A percentile compares a stretch with the other conserved stretches of the same genome.
phyloP scores from a whole-genome alignment of 2,113 vertebrate genomes.

The Hypanus sabinus region DNA sequence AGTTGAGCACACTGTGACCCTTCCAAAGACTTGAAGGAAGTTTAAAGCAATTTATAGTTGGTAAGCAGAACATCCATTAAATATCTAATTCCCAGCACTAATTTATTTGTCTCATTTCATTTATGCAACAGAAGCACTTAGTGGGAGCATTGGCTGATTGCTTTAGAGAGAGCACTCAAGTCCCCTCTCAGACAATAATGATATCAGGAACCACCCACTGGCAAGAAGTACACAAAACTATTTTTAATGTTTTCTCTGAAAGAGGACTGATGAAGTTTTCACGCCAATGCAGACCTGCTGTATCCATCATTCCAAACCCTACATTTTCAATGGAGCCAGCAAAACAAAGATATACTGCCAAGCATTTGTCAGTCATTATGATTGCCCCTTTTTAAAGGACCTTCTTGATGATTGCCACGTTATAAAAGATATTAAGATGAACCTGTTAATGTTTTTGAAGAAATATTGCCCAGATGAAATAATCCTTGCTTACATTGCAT shows the following conservation, averaged over 20 bases:
- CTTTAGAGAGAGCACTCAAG: conserved; percentile 19
- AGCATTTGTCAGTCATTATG: not conserved
- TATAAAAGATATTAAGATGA: not conserved
- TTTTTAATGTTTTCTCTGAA: not conserved
- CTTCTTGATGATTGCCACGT: not conserved
- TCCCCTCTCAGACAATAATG: not conserved
- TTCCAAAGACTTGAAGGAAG: not conserved
- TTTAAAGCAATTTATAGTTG: conserved; percentile 16
- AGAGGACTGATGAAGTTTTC: not conserved
- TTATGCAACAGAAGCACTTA: conserved; percentile 21
- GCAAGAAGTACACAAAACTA: not conserved
- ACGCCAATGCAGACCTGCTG: not conserved
- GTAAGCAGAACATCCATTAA: conserved; percentile 4
- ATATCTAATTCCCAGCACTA: conserved; percentile 25
- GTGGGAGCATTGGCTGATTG: not conserved
- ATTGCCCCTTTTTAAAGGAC: not conserved
- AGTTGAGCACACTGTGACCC: not conserved
- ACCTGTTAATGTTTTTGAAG: not conserved
- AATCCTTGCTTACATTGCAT: not conserved
- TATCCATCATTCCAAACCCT: not conserved
- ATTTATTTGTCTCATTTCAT: conserved; percentile 28
- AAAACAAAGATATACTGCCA: not conserved
- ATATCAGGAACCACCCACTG: not conserved
- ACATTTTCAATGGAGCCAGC: not conserved
- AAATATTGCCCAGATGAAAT: not conserved